These are phyloP conservation scores for Dendrolimus punctatus DNA, from an alignment of 1,140 invertebrate species.

Conservation along the genomic window DNA sequence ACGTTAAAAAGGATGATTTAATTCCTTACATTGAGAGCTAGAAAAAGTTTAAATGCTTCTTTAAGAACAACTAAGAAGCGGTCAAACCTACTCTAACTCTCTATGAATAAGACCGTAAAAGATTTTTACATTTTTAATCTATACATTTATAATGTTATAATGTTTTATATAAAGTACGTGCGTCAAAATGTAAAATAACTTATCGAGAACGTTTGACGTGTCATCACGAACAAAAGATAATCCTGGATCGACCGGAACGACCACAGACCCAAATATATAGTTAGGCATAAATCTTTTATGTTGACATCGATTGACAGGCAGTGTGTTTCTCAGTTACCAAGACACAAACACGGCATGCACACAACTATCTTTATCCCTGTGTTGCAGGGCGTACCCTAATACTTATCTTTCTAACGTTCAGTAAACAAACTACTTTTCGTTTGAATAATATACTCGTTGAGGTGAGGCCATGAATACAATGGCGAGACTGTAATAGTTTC, in stretches of 20 bases:
- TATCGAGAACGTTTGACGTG: constrained; percentile 38
- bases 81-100: too few relatives aligned
- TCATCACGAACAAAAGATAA: constrained; percentile 46
- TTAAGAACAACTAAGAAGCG: too few relatives aligned
- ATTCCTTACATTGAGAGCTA: too few relatives aligned
- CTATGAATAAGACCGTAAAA: too few relatives aligned
- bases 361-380: constrained; percentile 29
- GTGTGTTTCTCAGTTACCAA: constrained; percentile 28
- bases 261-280: constrained; percentile 43
- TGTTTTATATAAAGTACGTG: too few relatives aligned
- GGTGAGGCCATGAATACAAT: constrained; percentile 62
- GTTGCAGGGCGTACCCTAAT: constrained; percentile 44
- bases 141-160: too few relatives aligned
- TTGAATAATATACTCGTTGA: constrained; percentile 59
- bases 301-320: constrained; percentile 44
- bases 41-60: too few relatives aligned
- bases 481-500: constrained; percentile 63
- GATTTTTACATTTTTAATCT: too few relatives aligned
- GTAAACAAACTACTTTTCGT: constrained; percentile 65
- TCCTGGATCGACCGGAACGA: constrained; percentile 46
- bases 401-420: constrained; percentile 45
- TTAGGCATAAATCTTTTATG: constrained; percentile 59
- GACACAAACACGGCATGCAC: constrained; percentile 1
- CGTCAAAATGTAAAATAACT: constrained; percentile 7
- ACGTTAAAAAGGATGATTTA: too few relatives aligned